These are phyloP conservation scores for Heliornis fulica DNA, from an alignment of 2,113 vertebrate genomes.

Conservation along the genomic window DNA sequence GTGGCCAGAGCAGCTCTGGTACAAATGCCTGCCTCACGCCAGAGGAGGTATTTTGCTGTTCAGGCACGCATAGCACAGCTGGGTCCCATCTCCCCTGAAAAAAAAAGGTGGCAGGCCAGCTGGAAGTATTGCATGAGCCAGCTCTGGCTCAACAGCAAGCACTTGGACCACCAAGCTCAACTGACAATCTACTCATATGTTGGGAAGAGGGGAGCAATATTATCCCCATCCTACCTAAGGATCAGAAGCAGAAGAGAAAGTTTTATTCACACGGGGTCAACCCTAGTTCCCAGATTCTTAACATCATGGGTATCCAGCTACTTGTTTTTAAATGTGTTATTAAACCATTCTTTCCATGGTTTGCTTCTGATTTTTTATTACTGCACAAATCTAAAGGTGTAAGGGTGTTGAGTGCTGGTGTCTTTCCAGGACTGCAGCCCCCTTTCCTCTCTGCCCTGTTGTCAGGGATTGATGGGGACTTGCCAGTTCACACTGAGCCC, in stretches of 20 bases:
- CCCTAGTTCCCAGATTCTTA: not conserved
- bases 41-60: not conserved
- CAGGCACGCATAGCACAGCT: conserved; percentile 52
- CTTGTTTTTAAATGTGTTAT: not conserved
- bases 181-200: accelerated
- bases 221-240: not conserved
- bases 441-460: not conserved
- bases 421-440: not conserved
- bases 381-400: not conserved
- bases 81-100: conserved; percentile 28
- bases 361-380: not conserved
- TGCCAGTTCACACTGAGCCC: not conserved
- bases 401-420: not conserved
- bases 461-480: not conserved
- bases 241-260: not conserved
- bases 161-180: conserved; percentile 49
- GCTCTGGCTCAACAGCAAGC: not conserved
- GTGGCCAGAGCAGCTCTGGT: not conserved
- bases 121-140: conserved; percentile 27
- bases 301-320: not conserved
- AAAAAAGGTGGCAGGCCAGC: conserved; percentile 57
- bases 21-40: accelerated
- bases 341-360: not conserved
- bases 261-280: not conserved
- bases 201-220: not conserved